Evolutionary conservation across 37 sponge, comb jelly and placozoan species (phyloP).

Genomic region (Crambe crambe): DNA sequence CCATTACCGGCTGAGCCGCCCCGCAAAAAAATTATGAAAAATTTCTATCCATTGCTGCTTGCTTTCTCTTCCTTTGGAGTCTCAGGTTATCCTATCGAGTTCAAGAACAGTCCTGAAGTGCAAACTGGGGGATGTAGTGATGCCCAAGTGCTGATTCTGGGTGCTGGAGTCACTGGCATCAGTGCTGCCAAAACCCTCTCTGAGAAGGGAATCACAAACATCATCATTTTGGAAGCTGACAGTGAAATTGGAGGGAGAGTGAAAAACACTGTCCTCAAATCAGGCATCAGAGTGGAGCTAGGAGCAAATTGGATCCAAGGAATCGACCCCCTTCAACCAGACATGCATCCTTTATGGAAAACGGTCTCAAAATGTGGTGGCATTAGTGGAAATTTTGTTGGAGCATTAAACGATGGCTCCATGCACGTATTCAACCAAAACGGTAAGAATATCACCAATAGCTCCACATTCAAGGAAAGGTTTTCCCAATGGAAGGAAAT

Average conservation of each 20-base stretch:
- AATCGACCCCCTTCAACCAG: conserved; percentile 17
- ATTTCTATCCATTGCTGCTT: too few relatives aligned
- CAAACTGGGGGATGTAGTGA: too few relatives aligned
- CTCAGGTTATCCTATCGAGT: too few relatives aligned
- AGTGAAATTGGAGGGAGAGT: conserved; percentile 60
- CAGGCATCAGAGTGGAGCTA: conserved; percentile 17
- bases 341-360: conserved; percentile 27
- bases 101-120: too few relatives aligned
- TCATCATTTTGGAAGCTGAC: conserved; percentile 59
- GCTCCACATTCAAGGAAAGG: conserved; percentile 6
- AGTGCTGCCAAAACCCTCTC: conserved; percentile 53
- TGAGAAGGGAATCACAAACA: conserved; percentile 42
- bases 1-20: too few relatives aligned
- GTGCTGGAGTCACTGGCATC: conserved; percentile 72
- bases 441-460: conserved; percentile 3
- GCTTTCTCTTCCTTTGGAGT: too few relatives aligned
- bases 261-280: not conserved
- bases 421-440: not conserved
- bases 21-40: too few relatives aligned
- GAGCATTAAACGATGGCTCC: not conserved
- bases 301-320: conserved; percentile 70
- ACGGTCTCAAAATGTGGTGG: conserved; percentile 29
- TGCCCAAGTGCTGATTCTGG: conserved; percentile 67
- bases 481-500: not conserved
- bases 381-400: not conserved